Base-by-base conservation (phyloP, 2,113 vertebrate species). In the Rhinoderma darwinii region DNA sequence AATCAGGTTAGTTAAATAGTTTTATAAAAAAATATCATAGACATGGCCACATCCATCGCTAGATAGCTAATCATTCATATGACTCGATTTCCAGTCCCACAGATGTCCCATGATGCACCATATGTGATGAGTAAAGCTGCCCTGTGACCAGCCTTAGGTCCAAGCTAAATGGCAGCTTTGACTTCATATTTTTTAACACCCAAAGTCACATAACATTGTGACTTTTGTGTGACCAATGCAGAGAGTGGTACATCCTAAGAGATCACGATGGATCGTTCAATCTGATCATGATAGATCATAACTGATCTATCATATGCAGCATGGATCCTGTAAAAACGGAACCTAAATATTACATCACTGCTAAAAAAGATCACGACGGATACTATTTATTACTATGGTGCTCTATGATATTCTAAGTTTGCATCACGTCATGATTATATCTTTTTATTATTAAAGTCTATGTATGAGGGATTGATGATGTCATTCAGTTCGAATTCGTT, bases 1-100 rank as follows among this genome's bases (percentile, higher is more conserved):
- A 25, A 82, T 6, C 66, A 59, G 85, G 85, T 87, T 61, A 51
- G 75, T 47, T 10, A 5, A 27, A 35, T 30, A 51, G 8, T 47
- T 47, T 47, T 8, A 8, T 35, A 66, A 18, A 18, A 9, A 39
- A 39, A 14, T 37, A 25, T 39, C 9, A 1, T 27, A 44, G 10
- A 37, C 32, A 68, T 35, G 15, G 5, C 32, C 30, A 66, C 4
- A 5, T 12, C 10, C 61, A 66, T 0, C 3, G 5, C 27, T 32
- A 14, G 32, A 12, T 12, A 10, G n/a, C 9, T 66, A 14, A 32
- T 66, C 27, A 20, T 66, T 32, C 27, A n/a, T 25, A 61, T n/a
- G 3, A n/a, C n/a, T n/a, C n/a, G n/a, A n/a, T 27, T 10, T 61
- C 0, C 14, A 5, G 63, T 66, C 63, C 4, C 35, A 32, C 14